phyloP scores from a whole-genome alignment of 2,888 invertebrate species.

The Tridacna gigas region DNA sequence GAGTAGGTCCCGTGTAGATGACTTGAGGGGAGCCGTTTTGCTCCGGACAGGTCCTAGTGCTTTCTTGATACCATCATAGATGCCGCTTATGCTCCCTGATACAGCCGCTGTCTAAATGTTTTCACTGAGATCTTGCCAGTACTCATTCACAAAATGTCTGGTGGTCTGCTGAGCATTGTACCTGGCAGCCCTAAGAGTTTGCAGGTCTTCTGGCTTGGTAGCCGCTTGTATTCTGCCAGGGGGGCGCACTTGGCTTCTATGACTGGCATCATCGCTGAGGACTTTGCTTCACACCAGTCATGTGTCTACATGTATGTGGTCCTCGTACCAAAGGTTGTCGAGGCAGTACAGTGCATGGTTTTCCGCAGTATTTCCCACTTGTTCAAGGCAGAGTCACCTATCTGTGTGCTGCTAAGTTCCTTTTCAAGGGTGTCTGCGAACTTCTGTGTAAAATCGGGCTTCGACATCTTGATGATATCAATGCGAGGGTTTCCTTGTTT shows the following conservation, averaged over 20 bases:
- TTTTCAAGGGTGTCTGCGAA: background rate
- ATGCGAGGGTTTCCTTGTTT: constrained; percentile 1
- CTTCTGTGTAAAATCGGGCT: background rate
- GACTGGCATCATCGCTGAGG: background rate
- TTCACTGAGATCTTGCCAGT: no score
- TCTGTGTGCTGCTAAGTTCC: background rate
- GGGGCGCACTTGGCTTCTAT: background rate
- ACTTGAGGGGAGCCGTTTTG: background rate
- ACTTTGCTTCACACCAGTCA: background rate
- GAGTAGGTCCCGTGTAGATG: no score
- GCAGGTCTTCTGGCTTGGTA: background rate
- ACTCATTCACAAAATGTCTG: no score
- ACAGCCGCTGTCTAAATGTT: no score
- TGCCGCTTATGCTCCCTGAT: background rate
- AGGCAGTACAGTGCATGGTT: background rate
- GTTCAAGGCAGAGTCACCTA: background rate
- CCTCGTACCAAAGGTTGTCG: background rate
- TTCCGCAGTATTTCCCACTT: background rate
- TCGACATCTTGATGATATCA: background rate
- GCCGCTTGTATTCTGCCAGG: background rate
- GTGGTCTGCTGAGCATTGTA: background rate
- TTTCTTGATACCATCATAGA: constrained; percentile 9
- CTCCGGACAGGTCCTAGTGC: background rate
- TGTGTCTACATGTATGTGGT: no score
- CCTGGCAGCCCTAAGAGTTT: background rate